Evolutionary conservation across 2,888 invertebrate species (phyloP), one percentile per base, ranked within the genome.

Genomic region (Zelleria hepariella): DNA sequence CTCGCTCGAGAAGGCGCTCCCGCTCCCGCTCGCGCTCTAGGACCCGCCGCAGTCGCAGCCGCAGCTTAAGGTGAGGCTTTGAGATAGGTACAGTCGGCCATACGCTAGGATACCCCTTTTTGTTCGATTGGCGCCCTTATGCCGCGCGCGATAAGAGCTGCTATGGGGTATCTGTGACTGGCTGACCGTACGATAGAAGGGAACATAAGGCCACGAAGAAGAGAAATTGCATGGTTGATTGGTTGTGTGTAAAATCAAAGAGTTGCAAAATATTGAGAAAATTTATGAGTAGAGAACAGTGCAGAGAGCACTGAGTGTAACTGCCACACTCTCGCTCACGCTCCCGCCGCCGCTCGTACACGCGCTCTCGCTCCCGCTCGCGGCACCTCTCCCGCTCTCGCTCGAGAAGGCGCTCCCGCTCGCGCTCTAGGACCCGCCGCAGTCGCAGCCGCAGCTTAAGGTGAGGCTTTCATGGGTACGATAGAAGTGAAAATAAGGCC

Each of bases 11-110:
- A 60, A 75, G 81, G 32, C 76, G 84, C 58, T 82, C 79, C 26
- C 79, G 83, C 1, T 74, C 78, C 7, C 74, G 82, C 18, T 78
- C 5, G 74, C 75, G 80, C 26, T 79, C 83, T 1, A 74, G 78
- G 5, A 74, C 74, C 0, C 75, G 76, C 2, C 63, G 61, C 59
- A 69, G 24, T 64, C 68, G 2, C 65, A 64, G 25, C 25, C 26
- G 51, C 2, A 59, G 59, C 5, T 59, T 55, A 18, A 23, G 59
- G 59, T 59, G 8, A 62, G 64, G 49, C 57, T 60, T 57, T 64
- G 65, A 26, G 21, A 7, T n/a, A n/a, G n/a, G n/a, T n/a, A n/a
- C n/a, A n/a, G n/a, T n/a, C n/a, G n/a, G n/a, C n/a, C n/a, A n/a
- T n/a, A n/a, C n/a, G n/a, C n/a, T n/a, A n/a, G n/a, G n/a, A n/a